Evolutionary conservation across 2,797 vertebrate genomes (phyloP), one percentile per base, ranked within the genome.

Genomic region (Gymnopithys bicolor): DNA sequence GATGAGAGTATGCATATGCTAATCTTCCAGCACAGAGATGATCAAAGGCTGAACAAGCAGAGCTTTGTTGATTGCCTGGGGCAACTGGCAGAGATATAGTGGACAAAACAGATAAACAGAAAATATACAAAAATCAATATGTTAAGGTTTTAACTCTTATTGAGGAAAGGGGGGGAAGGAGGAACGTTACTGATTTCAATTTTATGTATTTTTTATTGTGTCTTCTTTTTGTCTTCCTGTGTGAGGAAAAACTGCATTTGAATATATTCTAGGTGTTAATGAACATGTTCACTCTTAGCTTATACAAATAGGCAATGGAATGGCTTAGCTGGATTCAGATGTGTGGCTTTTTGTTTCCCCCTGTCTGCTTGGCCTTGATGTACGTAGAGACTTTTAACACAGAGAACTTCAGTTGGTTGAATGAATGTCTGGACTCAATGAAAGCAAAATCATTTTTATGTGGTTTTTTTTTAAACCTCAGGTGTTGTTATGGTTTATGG

Each of bases 61-160:
- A 98, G 98, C 98, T 98, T 97, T 94, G 98, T 98, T 98, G 98
- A 98, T 98, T 97, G 98, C 98, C 98, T 98, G 95, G 98, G 98
- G 98, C 98, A 97, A 96, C 96, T 96, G 96, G 96, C 95, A 90
- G 92, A 90, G 83, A 87, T 53, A 68, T n/a, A 93, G 92, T 93
- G 92, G 94, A 75, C 89, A 88, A 92, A 92, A 74, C 67, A 67
- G 75, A 88, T 92, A 94, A 89, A 92, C 81, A 78, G 55, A 82
- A 95, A 91, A 92, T 73, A 74, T 27, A 66, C 53, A 43, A 60
- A 66, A 95, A 89, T 76, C 94, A 17, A 87, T 91, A 37, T 37
- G 24, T 74, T 60, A 41, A 32, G 58, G 46, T 56, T 77, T 83
- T 68, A 76, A 74, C 32, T 73, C 10, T 64, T 69, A 19, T 23